Evolutionary conservation across 2,888 invertebrate species (phyloP).

Genomic region (Sphecodes monilicornis): DNA sequence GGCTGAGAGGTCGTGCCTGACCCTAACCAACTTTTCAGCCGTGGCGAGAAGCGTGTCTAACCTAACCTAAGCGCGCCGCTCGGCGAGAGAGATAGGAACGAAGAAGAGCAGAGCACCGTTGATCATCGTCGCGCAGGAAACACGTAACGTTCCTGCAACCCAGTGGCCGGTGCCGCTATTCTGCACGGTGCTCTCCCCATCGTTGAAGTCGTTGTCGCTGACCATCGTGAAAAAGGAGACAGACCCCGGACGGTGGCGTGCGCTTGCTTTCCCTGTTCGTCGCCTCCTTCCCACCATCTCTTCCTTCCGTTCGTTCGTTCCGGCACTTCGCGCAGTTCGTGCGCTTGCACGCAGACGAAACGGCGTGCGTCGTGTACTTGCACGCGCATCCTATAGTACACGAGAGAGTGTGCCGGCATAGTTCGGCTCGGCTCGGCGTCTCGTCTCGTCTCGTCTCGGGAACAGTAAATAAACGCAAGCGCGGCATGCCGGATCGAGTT

Average conservation of each 20-base stretch:
- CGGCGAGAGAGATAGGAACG: slow-evolving; percentile 37
- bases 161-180: not conserved
- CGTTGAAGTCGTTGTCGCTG: slow-evolving; percentile 26
- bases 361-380: slow-evolving; percentile 11
- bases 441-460: slow-evolving; percentile 3
- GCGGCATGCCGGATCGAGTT: slow-evolving; percentile 29
- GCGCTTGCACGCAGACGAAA: slow-evolving; percentile 37
- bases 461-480: slow-evolving; percentile 49
- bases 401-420: not conserved
- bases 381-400: not conserved
- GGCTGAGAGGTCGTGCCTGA: slow-evolving; percentile 29
- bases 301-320: slow-evolving; percentile 46
- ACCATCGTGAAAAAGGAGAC: slow-evolving; percentile 41
- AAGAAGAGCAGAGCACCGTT: slow-evolving; percentile 43
- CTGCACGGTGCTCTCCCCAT: not conserved
- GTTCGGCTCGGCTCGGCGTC: slow-evolving; percentile 8
- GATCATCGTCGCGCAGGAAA: slow-evolving; percentile 42
- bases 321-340: slow-evolving; percentile 46
- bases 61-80: slow-evolving; percentile 58
- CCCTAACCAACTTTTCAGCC: slow-evolving; percentile 33
- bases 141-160: slow-evolving; percentile 29
- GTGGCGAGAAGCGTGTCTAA: slow-evolving; percentile 28
- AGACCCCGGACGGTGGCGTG: slow-evolving; percentile 1
- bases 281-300: slow-evolving; percentile 47
- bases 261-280: slow-evolving; percentile 48